phyloP scores from a whole-genome alignment of 2,888 invertebrate genomes.

The Biston betularia region DNA sequence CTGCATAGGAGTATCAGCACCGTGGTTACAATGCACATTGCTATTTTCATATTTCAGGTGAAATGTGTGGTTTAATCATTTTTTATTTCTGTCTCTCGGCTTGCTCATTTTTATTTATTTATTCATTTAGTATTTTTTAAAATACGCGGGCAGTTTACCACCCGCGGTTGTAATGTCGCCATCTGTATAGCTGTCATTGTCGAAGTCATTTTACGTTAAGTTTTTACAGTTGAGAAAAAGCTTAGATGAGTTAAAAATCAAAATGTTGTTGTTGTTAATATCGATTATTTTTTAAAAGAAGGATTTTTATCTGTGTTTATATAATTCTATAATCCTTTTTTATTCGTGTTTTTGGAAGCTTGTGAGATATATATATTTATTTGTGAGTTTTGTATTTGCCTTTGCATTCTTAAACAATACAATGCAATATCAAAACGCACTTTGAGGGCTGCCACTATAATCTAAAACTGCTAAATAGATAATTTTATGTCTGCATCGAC shows the following conservation, averaged over 20 bases:
- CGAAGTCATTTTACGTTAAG: neutral
- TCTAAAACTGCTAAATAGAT: neutral
- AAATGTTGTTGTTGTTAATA: too few relatives aligned
- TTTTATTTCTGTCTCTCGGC: neutral
- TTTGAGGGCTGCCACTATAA: neutral
- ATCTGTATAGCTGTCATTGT: neutral
- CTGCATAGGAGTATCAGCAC: conserved; percentile 46
- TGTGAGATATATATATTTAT: too few relatives aligned
- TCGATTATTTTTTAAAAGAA: too few relatives aligned
- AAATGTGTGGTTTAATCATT: neutral
- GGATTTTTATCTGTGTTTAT: too few relatives aligned
- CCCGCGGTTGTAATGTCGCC: neutral
- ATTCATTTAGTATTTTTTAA: neutral
- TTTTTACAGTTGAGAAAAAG: neutral
- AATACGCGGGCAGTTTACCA: conserved; percentile 13
- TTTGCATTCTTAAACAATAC: too few relatives aligned
- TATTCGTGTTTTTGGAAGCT: too few relatives aligned
- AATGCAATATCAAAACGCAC: neutral
- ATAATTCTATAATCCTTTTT: too few relatives aligned
- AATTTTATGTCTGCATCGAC: neutral
- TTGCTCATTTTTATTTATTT: neutral
- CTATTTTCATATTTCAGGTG: conserved; percentile 36
- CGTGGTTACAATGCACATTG: conserved; percentile 54
- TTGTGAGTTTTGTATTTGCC: too few relatives aligned
- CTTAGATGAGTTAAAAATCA: too few relatives aligned